Evolutionary conservation across 2,113 vertebrate species (phyloP).

Genomic region (Oenanthe melanoleuca): DNA sequence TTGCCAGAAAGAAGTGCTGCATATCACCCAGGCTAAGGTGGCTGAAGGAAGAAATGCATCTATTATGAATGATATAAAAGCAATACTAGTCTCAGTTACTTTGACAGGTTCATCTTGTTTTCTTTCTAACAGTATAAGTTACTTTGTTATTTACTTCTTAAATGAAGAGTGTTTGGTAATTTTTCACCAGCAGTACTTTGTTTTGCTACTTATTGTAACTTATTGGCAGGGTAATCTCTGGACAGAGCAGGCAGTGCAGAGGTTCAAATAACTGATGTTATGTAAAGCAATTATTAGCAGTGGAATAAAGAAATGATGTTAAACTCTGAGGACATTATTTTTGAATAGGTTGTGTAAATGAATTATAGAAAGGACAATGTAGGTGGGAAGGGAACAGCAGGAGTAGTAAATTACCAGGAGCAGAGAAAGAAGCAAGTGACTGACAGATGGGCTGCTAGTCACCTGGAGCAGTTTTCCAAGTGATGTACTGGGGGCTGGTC

Average conservation of each 20-base stretch:
- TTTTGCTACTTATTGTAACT: not conserved
- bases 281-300: not conserved
- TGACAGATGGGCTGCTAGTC: not conserved
- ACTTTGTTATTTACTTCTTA: not conserved
- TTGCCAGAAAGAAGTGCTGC: not conserved
- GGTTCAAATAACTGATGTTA: not conserved
- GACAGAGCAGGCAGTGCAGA: not conserved
- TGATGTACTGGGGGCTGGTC: not conserved
- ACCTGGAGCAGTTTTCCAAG: not conserved
- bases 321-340: not conserved
- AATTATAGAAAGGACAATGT: not conserved
- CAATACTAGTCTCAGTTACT: not conserved
- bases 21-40: not conserved
- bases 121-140: not conserved
- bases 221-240: not conserved
- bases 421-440: not conserved
- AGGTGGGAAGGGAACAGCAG: not conserved
- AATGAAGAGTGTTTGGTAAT: not conserved
- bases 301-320: not conserved
- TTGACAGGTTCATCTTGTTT: not conserved
- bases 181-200: not conserved
- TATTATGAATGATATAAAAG: not conserved
- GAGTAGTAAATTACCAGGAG: not conserved
- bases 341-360: not conserved
- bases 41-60: not conserved